A percentile compares a stretch with the other conserved stretches of the same genome.
Conservation (phyloP, 2,797 vertebrate genomes). For the Pangasius krempfi region DNA sequence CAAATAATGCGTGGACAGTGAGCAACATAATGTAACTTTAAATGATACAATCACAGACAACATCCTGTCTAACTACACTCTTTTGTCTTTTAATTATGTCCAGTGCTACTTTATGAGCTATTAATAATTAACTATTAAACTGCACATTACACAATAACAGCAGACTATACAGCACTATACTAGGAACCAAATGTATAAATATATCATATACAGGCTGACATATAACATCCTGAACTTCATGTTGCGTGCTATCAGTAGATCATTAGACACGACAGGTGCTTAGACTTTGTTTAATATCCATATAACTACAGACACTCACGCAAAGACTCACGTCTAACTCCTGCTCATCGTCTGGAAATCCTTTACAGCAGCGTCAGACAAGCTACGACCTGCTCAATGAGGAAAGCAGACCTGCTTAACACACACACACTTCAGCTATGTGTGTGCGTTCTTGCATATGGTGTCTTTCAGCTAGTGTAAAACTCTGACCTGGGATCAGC, state of each 20-base stretch:
- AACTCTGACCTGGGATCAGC: constrained; percentile 11
- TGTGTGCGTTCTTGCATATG: neutral
- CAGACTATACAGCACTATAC: neutral
- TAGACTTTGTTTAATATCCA: constrained; percentile 20
- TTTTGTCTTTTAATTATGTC: neutral
- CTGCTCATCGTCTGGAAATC: constrained; percentile 37
- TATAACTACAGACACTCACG: constrained; percentile 23
- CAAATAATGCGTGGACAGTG: neutral
- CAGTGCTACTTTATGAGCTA: too few species aligned
- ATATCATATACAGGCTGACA: neutral
- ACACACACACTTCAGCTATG: neutral
- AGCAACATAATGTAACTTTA: neutral
- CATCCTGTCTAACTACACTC: neutral
- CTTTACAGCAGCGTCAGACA: constrained; percentile 34
- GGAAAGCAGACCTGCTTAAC: constrained; percentile 39
- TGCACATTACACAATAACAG: neutral
- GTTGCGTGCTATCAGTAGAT: neutral
- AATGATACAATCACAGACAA: neutral
- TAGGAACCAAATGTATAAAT: neutral
- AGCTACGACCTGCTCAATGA: constrained; percentile 47
- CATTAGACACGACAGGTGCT: constrained; percentile 6
- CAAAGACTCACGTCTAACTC: constrained; percentile 21
- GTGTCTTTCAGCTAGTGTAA: neutral
- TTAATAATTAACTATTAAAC: neutral
- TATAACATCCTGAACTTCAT: neutral